Evolutionary conservation across 1,140 invertebrate species (phyloP).

Genomic region (Drosophila takahashii): DNA sequence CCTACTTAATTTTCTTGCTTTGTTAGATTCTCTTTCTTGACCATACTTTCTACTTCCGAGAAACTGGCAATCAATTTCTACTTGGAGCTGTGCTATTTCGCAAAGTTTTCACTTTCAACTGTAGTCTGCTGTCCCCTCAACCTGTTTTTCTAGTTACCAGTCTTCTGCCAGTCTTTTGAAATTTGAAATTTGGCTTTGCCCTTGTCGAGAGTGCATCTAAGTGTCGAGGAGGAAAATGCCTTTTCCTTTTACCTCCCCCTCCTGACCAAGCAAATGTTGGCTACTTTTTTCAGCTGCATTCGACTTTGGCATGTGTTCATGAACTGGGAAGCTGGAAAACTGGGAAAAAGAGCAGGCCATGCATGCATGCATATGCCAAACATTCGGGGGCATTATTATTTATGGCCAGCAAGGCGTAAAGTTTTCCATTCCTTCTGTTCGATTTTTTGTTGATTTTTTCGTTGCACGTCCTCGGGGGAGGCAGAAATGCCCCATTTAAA

Average conservation of each 20-base stretch:
- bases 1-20: background rate
- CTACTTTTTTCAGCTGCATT: conserved; percentile 40
- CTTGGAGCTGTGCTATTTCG: conserved; percentile 48
- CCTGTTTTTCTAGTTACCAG: conserved; percentile 2
- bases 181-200: conserved; percentile 21
- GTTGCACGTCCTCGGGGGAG: background rate
- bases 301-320: conserved; percentile 20
- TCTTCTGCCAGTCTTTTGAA: conserved; percentile 9
- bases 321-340: too few relatives aligned
- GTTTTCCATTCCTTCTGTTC: conserved; percentile 23
- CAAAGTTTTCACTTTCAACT: conserved; percentile 40
- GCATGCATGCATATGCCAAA: conserved; percentile 36
- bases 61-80: conserved; percentile 56
- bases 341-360: conserved; percentile 12
- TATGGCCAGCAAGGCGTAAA: conserved; percentile 50
- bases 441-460: conserved; percentile 5
- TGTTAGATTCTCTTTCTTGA: background rate
- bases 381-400: conserved; percentile 48
- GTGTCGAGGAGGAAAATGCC: conserved; percentile 3
- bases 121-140: background rate
- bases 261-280: conserved; percentile 3
- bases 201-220: conserved; percentile 31
- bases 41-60: background rate
- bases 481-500: conserved; percentile 9
- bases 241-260: background rate